Base-by-base conservation (phyloP, 2,888 invertebrate genomes). In the Didymodactylos carnosus region DNA sequence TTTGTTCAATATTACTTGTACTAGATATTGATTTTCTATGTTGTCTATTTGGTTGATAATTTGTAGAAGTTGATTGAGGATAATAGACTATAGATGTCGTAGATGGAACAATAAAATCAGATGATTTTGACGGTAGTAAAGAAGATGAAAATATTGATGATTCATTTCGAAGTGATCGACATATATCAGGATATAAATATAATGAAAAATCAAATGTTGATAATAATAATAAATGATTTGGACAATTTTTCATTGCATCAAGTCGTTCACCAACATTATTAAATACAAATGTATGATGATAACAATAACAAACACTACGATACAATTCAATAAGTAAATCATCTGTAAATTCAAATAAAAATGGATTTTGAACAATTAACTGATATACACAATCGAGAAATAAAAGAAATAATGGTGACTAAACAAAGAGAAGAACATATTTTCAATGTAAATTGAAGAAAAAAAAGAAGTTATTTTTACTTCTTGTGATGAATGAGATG, bases 321-420 rank as follows among this genome's bases (percentile, higher is more conserved):
- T 92, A 93, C 10, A 98, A 86, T 76, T 89, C 86, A 41, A 93
- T 87, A 13, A 98, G 87, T 82, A 94, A 88, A 72, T 90, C 88
- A 79, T 93, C 91, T 70, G 89, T 89, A 82, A 93, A 98, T 83
- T 98, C 95, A 84, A 98, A 97, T 81, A 94, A 94, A 85, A 92
- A 93, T 27, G 94, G 93, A 85, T 94, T 98, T 86, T 98, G 97
- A 43, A 83, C 81, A 81, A 90, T 89, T 78, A 92, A 81, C 86
- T 98, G 97, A 81, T 91, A 88, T 73, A 94, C 88, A 85, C 94
- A 94, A 84, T 98, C 97, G 73, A 98, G 86, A 80, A 98, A 92
- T 70, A 95, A 87, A 0, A 94, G 87, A 85, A 98, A 98, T 16
- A 93, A 91, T 25, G 94, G 93, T 14, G 91, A 88, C 84, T 90